Evolutionary conservation across 2,888 invertebrate genomes (phyloP).

Genomic region (Operophtera brumata): DNA sequence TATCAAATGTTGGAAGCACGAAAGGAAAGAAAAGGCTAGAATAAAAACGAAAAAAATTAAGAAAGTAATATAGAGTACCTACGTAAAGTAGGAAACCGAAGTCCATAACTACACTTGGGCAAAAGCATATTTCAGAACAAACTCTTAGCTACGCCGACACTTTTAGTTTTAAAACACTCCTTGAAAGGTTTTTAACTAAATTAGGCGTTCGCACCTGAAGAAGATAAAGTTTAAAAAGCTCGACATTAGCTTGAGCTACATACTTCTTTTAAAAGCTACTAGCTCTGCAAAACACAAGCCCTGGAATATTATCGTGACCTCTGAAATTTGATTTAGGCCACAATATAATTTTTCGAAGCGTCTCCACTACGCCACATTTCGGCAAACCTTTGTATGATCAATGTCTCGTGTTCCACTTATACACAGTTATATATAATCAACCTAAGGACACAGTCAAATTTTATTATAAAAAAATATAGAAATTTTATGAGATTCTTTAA

Average conservation of each 20-base stretch:
- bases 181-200: conserved; percentile 26
- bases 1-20: background rate
- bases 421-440: no score
- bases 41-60: background rate
- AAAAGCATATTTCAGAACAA: conserved; percentile 30
- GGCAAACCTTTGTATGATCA: no score
- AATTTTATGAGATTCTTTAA: no score
- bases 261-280: conserved; percentile 1
- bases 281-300: no score
- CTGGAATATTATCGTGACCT: background rate
- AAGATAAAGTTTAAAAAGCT: conserved; percentile 10
- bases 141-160: conserved; percentile 14
- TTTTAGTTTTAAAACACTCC: conserved; percentile 25
- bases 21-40: background rate
- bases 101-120: conserved; percentile 9
- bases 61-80: background rate
- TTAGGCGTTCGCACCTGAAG: conserved; percentile 27
- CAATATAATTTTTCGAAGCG: no score
- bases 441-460: no score
- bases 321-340: background rate
- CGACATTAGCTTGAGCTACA: background rate
- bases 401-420: no score
- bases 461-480: no score
- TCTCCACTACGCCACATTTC: no score
- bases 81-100: background rate